Percentiles rank a stretch among this genome's conserved stretches.
Conservation (phyloP, 2,113 vertebrate genomes). For the Podiceps cristatus region DNA sequence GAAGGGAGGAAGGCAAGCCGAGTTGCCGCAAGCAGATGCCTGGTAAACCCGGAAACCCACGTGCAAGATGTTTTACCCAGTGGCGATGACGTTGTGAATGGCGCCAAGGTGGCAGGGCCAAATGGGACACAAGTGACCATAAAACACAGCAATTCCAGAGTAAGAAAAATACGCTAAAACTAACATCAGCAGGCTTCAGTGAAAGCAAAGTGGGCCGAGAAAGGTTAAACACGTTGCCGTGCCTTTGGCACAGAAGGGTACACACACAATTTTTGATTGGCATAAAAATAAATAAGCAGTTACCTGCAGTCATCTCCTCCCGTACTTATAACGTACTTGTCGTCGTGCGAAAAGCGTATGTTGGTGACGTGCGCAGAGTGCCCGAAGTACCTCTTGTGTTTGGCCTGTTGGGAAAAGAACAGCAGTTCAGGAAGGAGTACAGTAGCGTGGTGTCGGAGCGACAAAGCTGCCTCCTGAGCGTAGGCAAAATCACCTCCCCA, state of each 20-base stretch:
- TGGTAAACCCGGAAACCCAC: too few species aligned
- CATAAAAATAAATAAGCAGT: not conserved
- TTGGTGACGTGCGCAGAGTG: constrained; percentile 96
- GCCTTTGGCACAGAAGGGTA: not conserved
- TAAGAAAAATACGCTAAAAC: not conserved
- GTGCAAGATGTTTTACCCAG: too few species aligned
- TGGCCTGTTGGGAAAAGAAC: constrained; percentile 79
- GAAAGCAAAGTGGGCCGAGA: not conserved
- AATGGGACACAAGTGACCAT: not conserved
- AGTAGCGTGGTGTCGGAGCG: rapidly evolving
- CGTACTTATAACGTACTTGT: constrained; percentile 91
- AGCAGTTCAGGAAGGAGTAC: not conserved
- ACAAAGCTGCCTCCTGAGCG: not conserved
- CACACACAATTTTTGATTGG: too few species aligned
- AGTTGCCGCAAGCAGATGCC: not conserved
- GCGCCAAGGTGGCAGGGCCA: not conserved
- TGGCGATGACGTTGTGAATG: not conserved
- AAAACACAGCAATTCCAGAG: not conserved
- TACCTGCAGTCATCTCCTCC: constrained; percentile 97
- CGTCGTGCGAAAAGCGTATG: constrained; percentile 92
- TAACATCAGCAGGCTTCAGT: not conserved
- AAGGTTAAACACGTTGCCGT: not conserved
- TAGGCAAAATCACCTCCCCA: not conserved
- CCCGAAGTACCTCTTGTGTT: constrained; percentile 96
- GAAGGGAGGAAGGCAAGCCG: not conserved